phyloP scores from a whole-genome alignment of 2,888 invertebrate species.

The Mesoligia furuncula region DNA sequence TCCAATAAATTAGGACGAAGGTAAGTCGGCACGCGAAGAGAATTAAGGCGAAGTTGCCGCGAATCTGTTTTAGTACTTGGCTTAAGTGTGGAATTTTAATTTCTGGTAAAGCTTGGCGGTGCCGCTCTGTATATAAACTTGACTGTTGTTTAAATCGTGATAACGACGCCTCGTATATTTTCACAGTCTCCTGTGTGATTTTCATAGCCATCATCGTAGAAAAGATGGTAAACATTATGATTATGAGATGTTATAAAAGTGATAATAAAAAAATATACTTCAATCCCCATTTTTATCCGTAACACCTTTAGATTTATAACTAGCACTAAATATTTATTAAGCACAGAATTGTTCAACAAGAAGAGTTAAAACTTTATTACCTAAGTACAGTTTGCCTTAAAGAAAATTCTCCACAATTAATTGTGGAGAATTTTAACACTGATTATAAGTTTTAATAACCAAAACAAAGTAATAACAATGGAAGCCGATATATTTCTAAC shows the following conservation, averaged over 20 bases:
- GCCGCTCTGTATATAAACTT: conserved; percentile 34
- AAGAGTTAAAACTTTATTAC: conserved; percentile 11
- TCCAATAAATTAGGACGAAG: conserved; percentile 83
- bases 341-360: not conserved
- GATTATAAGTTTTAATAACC: conserved; percentile 55
- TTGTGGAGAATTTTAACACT: not conserved
- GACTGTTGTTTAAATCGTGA: conserved; percentile 42
- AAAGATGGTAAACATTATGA: conserved; percentile 19
- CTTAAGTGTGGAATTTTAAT: conserved; percentile 71
- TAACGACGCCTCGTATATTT: conserved; percentile 34
- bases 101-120: conserved; percentile 64
- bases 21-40: conserved; percentile 75
- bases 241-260: conserved; percentile 26
- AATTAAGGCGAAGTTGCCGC: conserved; percentile 73
- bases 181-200: conserved; percentile 24
- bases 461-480: conserved; percentile 22
- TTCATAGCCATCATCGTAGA: conserved; percentile 17
- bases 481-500: conserved; percentile 30
- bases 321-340: conserved; percentile 20
- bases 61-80: conserved; percentile 73
- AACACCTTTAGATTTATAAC: conserved; percentile 8
- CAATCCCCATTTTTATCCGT: not conserved
- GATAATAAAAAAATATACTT: conserved; percentile 23
- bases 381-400: conserved; percentile 16
- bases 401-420: conserved; percentile 27